Conservation (phyloP, 2,888 invertebrate genomes). For the Branchellion lobata region DNA sequence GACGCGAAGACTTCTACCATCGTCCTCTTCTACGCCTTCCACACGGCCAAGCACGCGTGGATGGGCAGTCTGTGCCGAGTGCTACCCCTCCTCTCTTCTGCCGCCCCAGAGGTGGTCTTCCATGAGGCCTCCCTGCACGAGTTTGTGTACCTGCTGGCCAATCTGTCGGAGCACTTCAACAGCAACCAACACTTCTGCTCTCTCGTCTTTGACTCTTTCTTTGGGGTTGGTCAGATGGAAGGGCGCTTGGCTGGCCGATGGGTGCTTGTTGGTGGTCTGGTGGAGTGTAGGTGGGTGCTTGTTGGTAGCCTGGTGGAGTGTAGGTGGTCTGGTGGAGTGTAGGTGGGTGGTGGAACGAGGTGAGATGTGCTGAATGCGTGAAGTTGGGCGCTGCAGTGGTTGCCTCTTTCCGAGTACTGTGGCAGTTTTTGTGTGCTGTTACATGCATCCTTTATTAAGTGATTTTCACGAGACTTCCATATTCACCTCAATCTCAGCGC, state of each 20-base stretch:
- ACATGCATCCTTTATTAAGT: no score
- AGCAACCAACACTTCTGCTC: conserved; percentile 87
- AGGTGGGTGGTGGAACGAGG: no score
- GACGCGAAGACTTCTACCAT: conserved; percentile 45
- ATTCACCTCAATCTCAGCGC: not conserved
- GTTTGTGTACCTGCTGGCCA: conserved; percentile 78
- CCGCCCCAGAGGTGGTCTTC: conserved; percentile 84
- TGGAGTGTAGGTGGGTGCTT: no score
- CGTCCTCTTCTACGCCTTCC: conserved; percentile 48
- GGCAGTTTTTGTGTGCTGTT: no score
- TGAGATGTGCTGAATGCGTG: no score
- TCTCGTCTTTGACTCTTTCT: conserved; percentile 90
- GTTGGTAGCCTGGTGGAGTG: no score
- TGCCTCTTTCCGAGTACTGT: no score
- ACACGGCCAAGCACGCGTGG: conserved; percentile 73
- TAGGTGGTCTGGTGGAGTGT: no score
- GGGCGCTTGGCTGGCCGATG: not conserved
- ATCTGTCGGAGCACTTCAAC: conserved; percentile 86
- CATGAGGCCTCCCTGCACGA: conserved; percentile 94
- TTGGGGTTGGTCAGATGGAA: conserved; percentile 68
- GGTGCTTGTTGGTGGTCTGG: no score
- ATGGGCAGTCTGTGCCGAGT: conserved; percentile 77
- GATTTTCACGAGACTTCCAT: no score
- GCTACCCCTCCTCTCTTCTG: conserved; percentile 75
- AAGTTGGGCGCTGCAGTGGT: no score